Evolutionary conservation across 2,888 invertebrate species (phyloP), one percentile per base, ranked within the genome.

Genomic region (Sinodicranocentrus sp.): DNA sequence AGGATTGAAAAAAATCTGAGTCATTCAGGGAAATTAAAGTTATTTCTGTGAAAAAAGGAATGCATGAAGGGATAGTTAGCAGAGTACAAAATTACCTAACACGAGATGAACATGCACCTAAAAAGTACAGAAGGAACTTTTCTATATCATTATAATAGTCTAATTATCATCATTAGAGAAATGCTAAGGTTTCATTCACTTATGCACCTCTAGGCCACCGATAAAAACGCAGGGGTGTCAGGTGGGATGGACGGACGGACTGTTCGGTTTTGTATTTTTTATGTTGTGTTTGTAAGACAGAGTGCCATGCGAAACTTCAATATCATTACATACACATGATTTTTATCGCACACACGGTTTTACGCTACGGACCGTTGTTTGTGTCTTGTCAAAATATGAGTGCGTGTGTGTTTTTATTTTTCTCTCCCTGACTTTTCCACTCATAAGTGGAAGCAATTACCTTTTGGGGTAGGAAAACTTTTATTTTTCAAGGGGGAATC

Each of bases 131-230:
- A 17, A 26, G 48, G 61, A 59, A 44, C 76, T 76, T 61, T 25
- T 33, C 70, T 71, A 70, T 63, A 57, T 76, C 52, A 82, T 82
- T 76, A 72, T 79, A 79, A 65, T 67, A 67, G 57, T 39, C 70
- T 77, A 83, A 83, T 83, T 83, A 77, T 77, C 65, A 77, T 83
- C 71, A 83, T 83, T 83, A 83, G 57, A 65, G 52, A 54, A 54
- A 77, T 33, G 44, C 59, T 57, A 71, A 28, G 72, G 77, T 54
- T 54, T 52, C 63, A 44, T 48, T 75, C 23, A 52, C 59, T 57
- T 59, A 21, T 59, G 3, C 33, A 54, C 19, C 44, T 19, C 52
- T 26, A 26, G 68, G 59, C 48, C 70, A 70, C 77, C 44, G 61
- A 78, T 70, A 78, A 78, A 78, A 78, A 78, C 44, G 28, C 43